These are phyloP conservation scores for Polypterus senegalus DNA, from an alignment of 2,113 vertebrate species.

Conservation along the genomic window DNA sequence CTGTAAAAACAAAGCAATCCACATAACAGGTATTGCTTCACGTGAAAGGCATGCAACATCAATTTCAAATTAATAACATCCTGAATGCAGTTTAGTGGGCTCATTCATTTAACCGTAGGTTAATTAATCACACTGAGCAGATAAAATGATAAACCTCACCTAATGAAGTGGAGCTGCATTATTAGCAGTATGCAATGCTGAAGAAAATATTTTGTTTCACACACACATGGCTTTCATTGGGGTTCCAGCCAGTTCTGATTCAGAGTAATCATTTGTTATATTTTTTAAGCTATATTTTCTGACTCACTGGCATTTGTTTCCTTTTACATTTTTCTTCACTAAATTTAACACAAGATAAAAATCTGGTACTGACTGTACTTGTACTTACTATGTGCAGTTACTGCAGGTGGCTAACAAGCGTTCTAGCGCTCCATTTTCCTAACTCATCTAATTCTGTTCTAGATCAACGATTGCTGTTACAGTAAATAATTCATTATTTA, in stretches of 20 bases:
- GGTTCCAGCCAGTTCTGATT: conserved; percentile 18
- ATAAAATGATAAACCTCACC: conserved; percentile 39
- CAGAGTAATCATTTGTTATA: not conserved
- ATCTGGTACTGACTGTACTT: no score
- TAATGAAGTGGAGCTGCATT: conserved; percentile 39
- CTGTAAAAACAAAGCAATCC: no score
- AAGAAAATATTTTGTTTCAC: conserved; percentile 26
- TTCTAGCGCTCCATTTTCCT: no score
- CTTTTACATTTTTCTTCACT: no score
- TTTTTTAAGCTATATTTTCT: not conserved
- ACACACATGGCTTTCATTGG: conserved; percentile 24
- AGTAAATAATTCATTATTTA: no score
- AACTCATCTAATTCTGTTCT: no score
- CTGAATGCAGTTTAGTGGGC: conserved; percentile 26
- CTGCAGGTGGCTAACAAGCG: no score
- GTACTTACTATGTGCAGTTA: no score
- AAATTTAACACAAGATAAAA: no score
- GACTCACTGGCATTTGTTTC: no score
- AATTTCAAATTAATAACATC: conserved; percentile 25
- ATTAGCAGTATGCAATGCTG: conserved; percentile 32
- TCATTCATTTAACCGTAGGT: conserved; percentile 33
- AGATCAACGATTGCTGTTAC: no score
- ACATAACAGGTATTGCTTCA: not conserved
- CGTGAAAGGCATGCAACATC: conserved; percentile 14
- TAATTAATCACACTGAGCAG: conserved; percentile 39